Evolutionary conservation across 2,797 vertebrate species (phyloP).

Genomic region (Pachyuromys duprasi): DNA sequence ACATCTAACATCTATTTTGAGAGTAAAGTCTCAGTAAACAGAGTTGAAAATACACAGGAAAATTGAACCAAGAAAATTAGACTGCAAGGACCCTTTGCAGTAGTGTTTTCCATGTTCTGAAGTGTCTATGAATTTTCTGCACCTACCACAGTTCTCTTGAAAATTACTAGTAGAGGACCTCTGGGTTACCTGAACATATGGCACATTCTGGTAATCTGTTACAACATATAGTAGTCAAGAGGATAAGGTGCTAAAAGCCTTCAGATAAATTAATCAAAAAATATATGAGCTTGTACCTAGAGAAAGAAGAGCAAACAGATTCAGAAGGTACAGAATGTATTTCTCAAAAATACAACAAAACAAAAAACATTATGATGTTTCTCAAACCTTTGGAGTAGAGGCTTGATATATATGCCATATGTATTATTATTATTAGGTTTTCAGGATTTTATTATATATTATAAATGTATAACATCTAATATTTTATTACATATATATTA

Average conservation of each 20-base stretch:
- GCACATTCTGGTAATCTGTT: background rate
- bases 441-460: background rate
- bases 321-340: background rate
- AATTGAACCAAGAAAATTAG: background rate
- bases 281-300: background rate
- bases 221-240: background rate
- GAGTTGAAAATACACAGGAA: background rate
- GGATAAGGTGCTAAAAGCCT: background rate
- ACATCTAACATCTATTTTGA: conserved; percentile 19
- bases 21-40: background rate
- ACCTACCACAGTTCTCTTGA: background rate
- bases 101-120: background rate
- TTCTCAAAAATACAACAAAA: background rate
- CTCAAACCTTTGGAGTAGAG: background rate
- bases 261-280: background rate
- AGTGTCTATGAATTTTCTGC: background rate
- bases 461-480: too few species aligned
- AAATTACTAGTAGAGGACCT: background rate
- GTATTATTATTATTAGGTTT: too few species aligned
- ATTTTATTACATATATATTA: too few species aligned
- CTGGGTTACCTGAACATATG: background rate
- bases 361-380: background rate
- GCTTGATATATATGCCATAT: background rate
- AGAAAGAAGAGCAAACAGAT: background rate
- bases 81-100: background rate